Evolutionary conservation across 2,113 vertebrate species (phyloP).

Genomic region (Felis chaus): DNA sequence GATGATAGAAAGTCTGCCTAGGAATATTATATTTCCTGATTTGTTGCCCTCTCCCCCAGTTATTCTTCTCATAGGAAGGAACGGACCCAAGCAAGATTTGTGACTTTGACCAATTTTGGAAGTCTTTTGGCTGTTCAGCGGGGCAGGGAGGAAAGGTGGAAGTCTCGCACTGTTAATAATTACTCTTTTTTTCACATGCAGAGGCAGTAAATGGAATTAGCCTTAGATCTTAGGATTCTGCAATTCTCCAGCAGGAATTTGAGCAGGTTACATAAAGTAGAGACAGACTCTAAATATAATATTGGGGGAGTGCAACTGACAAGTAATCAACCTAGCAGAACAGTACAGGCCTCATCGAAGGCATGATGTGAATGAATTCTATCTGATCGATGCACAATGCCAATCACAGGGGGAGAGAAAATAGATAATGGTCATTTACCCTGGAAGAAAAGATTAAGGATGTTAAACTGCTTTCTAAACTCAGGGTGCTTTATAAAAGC

Average conservation of each 20-base stretch:
- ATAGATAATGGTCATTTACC: neutral
- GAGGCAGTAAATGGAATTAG: neutral
- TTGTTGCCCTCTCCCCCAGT: neutral
- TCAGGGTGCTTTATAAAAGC: neutral
- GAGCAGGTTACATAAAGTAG: neutral
- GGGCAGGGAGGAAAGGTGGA: neutral
- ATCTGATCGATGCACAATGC: neutral
- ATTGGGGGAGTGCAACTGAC: neutral
- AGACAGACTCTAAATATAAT: neutral
- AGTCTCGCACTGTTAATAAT: neutral
- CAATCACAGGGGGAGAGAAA: neutral
- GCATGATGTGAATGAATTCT: neutral
- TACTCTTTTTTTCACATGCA: neutral
- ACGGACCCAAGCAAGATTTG: neutral
- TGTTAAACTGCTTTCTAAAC: neutral
- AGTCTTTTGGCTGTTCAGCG: neutral
- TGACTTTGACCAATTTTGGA: neutral
- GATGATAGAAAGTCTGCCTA: neutral
- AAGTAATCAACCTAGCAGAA: neutral
- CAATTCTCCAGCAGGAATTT: neutral
- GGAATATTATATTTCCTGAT: neutral
- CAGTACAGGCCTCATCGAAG: neutral
- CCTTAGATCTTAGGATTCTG: neutral
- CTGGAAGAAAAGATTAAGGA: neutral
- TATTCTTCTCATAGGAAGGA: neutral